Base-by-base conservation (phyloP, 2,888 invertebrate species). In the Leucophenga maculata region DNA sequence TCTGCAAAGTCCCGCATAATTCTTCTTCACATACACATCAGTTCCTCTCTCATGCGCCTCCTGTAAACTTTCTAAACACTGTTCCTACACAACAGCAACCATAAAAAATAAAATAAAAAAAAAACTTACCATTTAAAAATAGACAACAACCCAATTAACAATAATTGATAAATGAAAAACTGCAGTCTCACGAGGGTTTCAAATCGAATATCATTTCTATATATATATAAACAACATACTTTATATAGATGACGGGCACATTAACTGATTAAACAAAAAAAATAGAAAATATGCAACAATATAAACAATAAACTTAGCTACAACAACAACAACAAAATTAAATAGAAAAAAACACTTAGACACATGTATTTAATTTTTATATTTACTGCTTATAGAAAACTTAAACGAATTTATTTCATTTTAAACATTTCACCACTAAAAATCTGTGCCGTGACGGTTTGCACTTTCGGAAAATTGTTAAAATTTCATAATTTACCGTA, bases 141-240 rank as follows among this genome's bases (percentile, higher is more conserved):
- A 22, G 22, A 26, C 18, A 18, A n/a, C n/a, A 32, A 32, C 44
- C 16, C 44, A 54, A 62, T 11, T 48, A 64, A 64, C 62, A 64
- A 64, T 64, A 64, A 64, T 60, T 39, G 18, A 60, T n/a, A 64
- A 22, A 69, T 66, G 52, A 65, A 52, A 55, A 72, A 78, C 73
- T 74, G 77, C 80, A 76, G 76, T 79, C 78, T 82, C 68, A 73
- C 62, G 46, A 83, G 80, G 80, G 83, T 80, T 80, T 83, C 82
- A 80, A 78, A 55, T 64, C 26, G 46, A 22, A 64, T 64, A 64
- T 64, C 62, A 64, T 64, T 48, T 64, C 48, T 62, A 59, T 32
- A 26, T 39, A 39, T 39, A 39, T 39, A 39, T 39, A 39, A 6
- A 39, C 1, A 11, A 1, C 3, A 6, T 6, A 1, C 3, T 39